Evolutionary conservation across 2,888 invertebrate species (phyloP).

Genomic region (Sabatieria punctata): DNA sequence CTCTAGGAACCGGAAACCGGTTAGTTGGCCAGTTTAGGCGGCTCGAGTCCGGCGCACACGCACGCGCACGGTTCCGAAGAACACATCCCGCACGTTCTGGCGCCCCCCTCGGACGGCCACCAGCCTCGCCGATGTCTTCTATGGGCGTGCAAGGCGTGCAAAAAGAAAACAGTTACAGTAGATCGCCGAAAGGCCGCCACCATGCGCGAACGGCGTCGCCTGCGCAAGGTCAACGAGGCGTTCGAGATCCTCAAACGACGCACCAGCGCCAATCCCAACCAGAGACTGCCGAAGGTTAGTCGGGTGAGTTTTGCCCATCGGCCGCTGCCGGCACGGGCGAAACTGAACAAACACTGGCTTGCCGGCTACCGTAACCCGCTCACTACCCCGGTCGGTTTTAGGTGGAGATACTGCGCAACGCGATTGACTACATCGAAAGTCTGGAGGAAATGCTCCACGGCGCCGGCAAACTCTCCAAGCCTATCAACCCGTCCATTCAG

Average conservation of each 20-base stretch:
- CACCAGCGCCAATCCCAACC: constrained; percentile 85
- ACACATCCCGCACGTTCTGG: constrained; percentile 11
- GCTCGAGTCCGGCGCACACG: too few relatives aligned
- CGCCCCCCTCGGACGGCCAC: constrained; percentile 9
- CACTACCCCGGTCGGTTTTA: constrained; percentile 4
- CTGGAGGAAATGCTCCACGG: constrained; percentile 38
- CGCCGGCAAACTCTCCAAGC: constrained; percentile 21
- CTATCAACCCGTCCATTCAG: neutral
- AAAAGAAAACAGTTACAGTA: constrained; percentile 66
- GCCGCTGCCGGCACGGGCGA: too few relatives aligned
- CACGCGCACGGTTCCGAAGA: too few relatives aligned
- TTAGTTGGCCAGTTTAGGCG: too few relatives aligned
- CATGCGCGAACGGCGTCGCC: constrained; percentile 69
- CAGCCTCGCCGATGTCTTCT: constrained; percentile 52
- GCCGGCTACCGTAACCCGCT: neutral
- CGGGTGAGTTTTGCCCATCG: neutral
- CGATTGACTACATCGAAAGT: constrained; percentile 85
- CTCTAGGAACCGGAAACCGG: too few relatives aligned
- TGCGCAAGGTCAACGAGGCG: constrained; percentile 94
- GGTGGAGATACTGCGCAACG: constrained; percentile 85
- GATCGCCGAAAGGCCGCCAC: constrained; percentile 94
- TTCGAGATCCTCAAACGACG: constrained; percentile 82
- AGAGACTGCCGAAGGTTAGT: constrained; percentile 63
- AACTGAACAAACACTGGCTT: neutral
- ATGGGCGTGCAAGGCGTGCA: constrained; percentile 67